Evolutionary conservation across 2,113 vertebrate genomes (phyloP), one percentile per base, ranked within the genome.

Genomic region (western clawed frog (Xenopus tropicalis)): DNA sequence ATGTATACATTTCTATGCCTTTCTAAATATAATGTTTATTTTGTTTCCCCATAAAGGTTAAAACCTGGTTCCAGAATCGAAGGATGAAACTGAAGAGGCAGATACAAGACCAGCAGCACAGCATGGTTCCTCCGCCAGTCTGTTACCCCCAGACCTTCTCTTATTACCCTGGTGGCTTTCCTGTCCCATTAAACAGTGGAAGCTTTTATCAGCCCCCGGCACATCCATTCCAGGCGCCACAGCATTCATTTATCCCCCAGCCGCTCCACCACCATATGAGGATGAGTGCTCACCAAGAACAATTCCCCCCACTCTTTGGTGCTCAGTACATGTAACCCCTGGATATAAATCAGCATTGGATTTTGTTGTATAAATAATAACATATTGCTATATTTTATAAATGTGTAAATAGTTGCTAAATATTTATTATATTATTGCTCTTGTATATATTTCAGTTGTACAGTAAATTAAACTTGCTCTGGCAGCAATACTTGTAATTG

Each of bases 11-110:
- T 37, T 37, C 29, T 4, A 3, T 37, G 29, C 29, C 29, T 37
- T 37, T 7, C 29, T 37, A 37, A 37, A 37, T 37, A 37, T 37
- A 37, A n/a, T 37, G 6, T 37, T 37, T 37, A 2, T 37, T 37
- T 37, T 37, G 29, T 5, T 37, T 37, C 10, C 5, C 5, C 29
- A 37, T 37, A 3, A 71, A 96, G 94, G 88, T 95, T 21, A 90
- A 92, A 78, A 93, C 90, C 3, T 96, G 95, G 95, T 95, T 95
- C 79, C 93, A 95, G 83, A 97, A 95, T 80, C 85, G 93, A n/a
- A 88, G 94, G 77, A 96, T 92, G 93, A 95, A 95, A 70, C 77
- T 93, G 69, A 97, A 95, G 68, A 86, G 91, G 1, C 91, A 94
- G 61, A 79, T 91, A 14, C 91, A 92, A 74, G 92, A 93, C 66